phyloP scores from a whole-genome alignment of 2,113 vertebrate species.

The Apteryx mantelli region DNA sequence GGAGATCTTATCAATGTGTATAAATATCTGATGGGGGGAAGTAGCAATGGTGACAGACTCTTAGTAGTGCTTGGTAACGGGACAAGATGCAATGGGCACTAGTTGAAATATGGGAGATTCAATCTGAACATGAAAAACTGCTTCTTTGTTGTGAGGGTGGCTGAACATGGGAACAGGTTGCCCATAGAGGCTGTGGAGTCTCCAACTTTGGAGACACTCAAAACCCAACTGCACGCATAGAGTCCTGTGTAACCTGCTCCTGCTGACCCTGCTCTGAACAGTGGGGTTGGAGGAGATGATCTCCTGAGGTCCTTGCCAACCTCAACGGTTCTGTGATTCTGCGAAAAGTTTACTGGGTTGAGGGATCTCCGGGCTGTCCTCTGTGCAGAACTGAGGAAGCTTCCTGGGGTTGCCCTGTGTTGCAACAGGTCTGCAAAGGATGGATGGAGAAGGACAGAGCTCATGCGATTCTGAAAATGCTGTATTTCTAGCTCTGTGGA shows the following conservation, averaged over 20 bases:
- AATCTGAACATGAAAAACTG: background rate
- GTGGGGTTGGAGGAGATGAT: background rate
- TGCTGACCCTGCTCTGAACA: background rate
- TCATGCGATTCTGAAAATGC: background rate
- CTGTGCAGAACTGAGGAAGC: background rate
- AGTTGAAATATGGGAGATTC: background rate
- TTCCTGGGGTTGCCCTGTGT: background rate
- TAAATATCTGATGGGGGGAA: background rate
- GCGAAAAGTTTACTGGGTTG: rapidly evolving
- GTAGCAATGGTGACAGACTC: background rate
- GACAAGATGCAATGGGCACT: background rate
- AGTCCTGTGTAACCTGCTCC: background rate
- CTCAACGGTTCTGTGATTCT: background rate
- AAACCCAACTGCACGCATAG: background rate
- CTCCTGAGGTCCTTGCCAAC: background rate
- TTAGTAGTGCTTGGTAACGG: background rate
- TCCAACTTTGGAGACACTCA: background rate
- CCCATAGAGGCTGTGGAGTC: background rate
- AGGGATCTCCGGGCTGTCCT: background rate
- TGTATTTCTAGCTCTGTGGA: background rate
- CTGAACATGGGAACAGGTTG: background rate
- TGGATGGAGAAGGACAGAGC: background rate
- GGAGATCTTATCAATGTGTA: background rate
- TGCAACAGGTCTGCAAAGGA: background rate
- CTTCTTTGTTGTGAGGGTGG: too few relatives aligned